These are phyloP conservation scores for Paracentrotus lividus DNA, from an alignment of 53 echinoderm and acorn worm species.

Conservation along the genomic window DNA sequence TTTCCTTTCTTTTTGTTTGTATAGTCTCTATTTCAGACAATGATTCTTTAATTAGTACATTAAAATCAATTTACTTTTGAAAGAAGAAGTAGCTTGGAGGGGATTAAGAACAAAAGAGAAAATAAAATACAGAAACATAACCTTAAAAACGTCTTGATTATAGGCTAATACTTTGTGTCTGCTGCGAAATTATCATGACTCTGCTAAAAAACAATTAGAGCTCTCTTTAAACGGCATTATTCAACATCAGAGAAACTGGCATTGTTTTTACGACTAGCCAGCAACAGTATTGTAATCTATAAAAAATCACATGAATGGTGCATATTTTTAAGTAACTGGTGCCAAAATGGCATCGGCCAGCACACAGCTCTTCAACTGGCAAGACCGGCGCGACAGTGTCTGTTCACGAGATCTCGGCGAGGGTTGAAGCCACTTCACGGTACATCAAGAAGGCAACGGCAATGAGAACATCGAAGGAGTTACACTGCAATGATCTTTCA, in stretches of 20 bases:
- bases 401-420: conserved; percentile 78
- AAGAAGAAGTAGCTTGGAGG: no score
- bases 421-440: conserved; percentile 65
- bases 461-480: conserved; percentile 77
- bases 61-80: no score
- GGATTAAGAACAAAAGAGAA: no score
- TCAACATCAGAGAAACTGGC: not conserved
- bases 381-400: conserved; percentile 88
- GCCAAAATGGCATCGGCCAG: conserved; percentile 91
- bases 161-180: not conserved
- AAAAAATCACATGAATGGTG: conserved; percentile 80
- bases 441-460: conserved; percentile 77
- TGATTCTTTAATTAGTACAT: no score
- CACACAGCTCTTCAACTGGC: conserved; percentile 84
- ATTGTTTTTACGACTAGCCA: not conserved
- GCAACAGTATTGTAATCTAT: not conserved
- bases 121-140: no score
- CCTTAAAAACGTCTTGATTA: not conserved
- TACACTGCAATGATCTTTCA: conserved; percentile 83
- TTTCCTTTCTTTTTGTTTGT: not conserved
- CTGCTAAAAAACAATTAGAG: not conserved
- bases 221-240: not conserved
- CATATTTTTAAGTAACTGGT: conserved; percentile 83
- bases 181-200: not conserved
- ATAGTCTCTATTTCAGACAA: no score